Evolutionary conservation across 1,140 invertebrate genomes (phyloP).

Genomic region (Oreohelix idahoensis): DNA sequence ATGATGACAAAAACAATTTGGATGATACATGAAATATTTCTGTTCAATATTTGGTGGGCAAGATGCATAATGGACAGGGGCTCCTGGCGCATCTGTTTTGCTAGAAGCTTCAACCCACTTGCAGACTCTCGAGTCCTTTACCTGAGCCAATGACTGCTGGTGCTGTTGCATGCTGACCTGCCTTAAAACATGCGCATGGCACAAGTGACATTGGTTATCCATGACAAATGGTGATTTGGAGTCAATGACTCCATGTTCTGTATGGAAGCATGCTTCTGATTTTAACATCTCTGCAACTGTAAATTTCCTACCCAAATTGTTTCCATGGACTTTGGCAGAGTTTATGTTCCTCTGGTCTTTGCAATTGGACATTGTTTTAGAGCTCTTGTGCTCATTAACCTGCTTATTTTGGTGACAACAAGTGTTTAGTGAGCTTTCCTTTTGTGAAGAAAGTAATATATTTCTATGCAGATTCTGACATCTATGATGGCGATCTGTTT

Average conservation of each 20-base stretch:
- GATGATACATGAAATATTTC: not conserved
- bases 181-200: not conserved
- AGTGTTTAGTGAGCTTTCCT: not conserved
- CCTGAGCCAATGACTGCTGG: not conserved
- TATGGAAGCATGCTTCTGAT: not conserved
- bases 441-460: not conserved
- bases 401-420: not conserved
- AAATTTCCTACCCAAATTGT: not conserved
- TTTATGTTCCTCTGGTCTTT: not conserved
- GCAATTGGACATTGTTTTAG: not conserved
- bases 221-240: not conserved
- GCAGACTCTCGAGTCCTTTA: not conserved
- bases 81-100: not conserved
- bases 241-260: not conserved
- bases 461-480: not conserved
- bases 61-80: not conserved
- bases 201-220: not conserved
- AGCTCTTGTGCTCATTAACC: not conserved
- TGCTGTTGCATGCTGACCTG: not conserved
- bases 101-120: not conserved
- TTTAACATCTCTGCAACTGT: not conserved
- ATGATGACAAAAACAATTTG: too few species aligned
- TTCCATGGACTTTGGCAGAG: not conserved
- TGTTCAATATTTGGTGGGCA: not conserved
- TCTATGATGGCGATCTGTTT: not conserved